These are phyloP conservation scores for Phallusia fumigata DNA, from an alignment of 23 tunicate genomes.

Conservation along the genomic window DNA sequence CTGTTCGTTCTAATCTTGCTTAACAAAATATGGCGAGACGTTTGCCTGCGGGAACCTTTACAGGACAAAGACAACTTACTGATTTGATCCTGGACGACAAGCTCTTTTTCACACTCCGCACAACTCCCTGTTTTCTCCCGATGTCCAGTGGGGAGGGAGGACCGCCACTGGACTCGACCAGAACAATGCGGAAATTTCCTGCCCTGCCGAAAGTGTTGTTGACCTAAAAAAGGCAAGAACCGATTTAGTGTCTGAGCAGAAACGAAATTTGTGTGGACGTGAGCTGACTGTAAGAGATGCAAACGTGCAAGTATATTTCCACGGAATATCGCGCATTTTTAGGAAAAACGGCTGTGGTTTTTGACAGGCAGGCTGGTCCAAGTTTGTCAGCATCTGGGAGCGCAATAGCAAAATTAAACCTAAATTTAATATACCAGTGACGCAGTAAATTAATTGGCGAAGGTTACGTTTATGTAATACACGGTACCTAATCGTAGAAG, in stretches of 20 bases:
- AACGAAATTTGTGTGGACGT: neutral
- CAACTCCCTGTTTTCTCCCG: constrained; percentile 42
- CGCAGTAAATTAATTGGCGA: too few species aligned
- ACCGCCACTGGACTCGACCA: constrained; percentile 80
- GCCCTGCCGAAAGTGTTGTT: constrained; percentile 58
- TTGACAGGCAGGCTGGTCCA: too few species aligned
- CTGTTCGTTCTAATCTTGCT: too few species aligned
- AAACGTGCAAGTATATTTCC: too few species aligned
- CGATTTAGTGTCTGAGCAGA: neutral
- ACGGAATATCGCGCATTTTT: too few species aligned
- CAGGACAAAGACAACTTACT: constrained; percentile 26
- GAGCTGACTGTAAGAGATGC: too few species aligned
- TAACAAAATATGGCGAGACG: neutral
- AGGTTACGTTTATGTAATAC: too few species aligned
- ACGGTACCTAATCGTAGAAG: too few species aligned
- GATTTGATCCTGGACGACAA: constrained; percentile 76
- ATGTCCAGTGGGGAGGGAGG: constrained; percentile 86
- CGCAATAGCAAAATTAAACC: too few species aligned
- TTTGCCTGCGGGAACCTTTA: neutral
- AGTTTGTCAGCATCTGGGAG: too few species aligned
- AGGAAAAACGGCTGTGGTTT: too few species aligned
- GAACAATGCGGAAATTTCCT: constrained; percentile 64
- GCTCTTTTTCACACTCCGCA: constrained; percentile 50
- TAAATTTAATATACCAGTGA: too few species aligned
- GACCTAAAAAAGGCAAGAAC: constrained; percentile 30